phyloP scores from a whole-genome alignment of 2,113 vertebrate species.

The Amblyopsis rosae region DNA sequence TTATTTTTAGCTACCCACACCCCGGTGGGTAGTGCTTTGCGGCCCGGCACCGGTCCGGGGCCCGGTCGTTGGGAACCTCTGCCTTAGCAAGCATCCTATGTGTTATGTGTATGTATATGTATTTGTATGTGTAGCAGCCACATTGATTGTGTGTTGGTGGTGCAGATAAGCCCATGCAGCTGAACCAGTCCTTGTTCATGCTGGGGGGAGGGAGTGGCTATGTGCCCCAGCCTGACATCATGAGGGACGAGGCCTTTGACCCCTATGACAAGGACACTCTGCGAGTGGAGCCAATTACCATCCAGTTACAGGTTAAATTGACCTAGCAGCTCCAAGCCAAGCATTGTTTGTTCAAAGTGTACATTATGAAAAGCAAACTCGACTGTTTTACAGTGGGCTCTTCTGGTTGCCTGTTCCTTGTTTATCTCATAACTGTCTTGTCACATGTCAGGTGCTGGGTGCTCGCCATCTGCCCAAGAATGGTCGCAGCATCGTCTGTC shows the following conservation, averaged over 20 bases:
- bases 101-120: constrained; percentile 4
- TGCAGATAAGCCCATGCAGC: constrained; percentile 82
- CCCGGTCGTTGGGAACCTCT: too few relatives aligned
- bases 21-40: too few relatives aligned
- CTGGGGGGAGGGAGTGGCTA: constrained; percentile 72
- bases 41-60: too few relatives aligned
- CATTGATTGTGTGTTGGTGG: constrained; percentile 14
- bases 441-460: constrained; percentile 75
- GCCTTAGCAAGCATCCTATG: too few relatives aligned
- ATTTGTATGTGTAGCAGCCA: constrained; percentile 1
- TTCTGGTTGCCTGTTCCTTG: too few relatives aligned
- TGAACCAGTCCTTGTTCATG: constrained; percentile 80
- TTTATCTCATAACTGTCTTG: too few relatives aligned
- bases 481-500: constrained; percentile 85
- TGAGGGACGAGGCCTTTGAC: constrained; percentile 77
- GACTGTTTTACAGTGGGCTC: too few relatives aligned
- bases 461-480: constrained; percentile 86
- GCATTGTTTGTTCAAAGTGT: background rate
- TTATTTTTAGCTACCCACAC: too few relatives aligned
- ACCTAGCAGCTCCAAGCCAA: background rate
- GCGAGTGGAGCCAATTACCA: constrained; percentile 78
- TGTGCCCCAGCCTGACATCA: constrained; percentile 77
- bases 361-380: too few relatives aligned
- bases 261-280: constrained; percentile 77
- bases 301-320: constrained; percentile 81